These are phyloP conservation scores for Anas platyrhynchos DNA, from an alignment of 2,113 vertebrate genomes.

Conservation along the genomic window DNA sequence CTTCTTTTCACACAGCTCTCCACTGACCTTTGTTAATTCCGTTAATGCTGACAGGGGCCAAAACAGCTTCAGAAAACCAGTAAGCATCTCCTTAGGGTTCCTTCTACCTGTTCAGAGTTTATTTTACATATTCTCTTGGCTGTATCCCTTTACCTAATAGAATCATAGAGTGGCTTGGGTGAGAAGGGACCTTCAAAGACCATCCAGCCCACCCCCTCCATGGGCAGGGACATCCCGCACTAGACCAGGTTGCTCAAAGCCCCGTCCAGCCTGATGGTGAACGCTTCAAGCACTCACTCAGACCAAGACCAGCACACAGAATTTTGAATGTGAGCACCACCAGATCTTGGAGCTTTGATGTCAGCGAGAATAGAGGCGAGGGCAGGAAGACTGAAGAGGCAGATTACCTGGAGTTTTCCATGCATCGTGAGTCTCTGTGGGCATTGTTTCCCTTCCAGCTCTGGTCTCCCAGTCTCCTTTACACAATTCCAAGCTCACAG, in stretches of 20 bases:
- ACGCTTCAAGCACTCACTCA: not conserved
- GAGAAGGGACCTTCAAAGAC: not conserved
- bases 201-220: not conserved
- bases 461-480: not conserved
- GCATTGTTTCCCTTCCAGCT: not conserved
- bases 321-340: not conserved
- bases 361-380: not conserved
- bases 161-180: not conserved
- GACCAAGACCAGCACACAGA: not conserved
- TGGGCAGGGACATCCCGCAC: not conserved
- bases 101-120: not conserved
- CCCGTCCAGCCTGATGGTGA: not conserved
- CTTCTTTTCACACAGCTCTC: conserved; percentile 27
- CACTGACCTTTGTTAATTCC: not conserved
- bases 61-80: not conserved
- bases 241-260: not conserved
- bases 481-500: not conserved
- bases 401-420: not conserved
- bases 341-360: not conserved
- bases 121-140: not conserved
- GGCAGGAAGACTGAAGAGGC: not conserved
- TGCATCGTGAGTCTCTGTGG: accelerated
- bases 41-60: not conserved
- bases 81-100: not conserved
- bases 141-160: not conserved